Base-by-base conservation (phyloP, 2,888 invertebrate genomes). In the Smittia sp. region DNA sequence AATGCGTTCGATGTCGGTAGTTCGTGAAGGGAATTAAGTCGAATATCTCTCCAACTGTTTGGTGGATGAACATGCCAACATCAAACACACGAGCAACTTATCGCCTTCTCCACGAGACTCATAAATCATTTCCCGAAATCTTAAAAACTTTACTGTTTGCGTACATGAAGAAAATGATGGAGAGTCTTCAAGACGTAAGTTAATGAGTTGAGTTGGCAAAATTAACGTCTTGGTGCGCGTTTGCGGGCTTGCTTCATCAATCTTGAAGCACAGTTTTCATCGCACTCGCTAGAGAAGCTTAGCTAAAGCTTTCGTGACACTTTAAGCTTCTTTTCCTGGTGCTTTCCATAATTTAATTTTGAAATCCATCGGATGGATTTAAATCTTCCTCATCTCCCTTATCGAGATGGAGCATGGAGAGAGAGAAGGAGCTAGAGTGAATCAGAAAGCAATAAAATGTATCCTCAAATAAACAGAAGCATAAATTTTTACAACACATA, bases 1-100 rank as follows among this genome's bases (percentile, higher is more conserved):
- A 46, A 13, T 46, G 22, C 6, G 22, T 24, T 7, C 20, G 39
- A 66, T 38, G 66, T 38, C 38, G 66, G 32, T 66, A 13, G 66
- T 66, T 66, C 66, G 66, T 66, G 39, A 15, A 66, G 38, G 32
- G 66, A 66, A 66, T 66, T 66, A 66, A 39, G 15, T 22, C 15
- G 11, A 46, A n/a, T 46, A 46, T 46, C n/a, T n/a, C n/a, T n/a
- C 46, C 46, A 11, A 46, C 46, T 46, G 46, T 46, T 2, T 46
- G 6, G 11, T n/a, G 46, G 46, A 46, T 46, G 46, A n/a, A 11
- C 2, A 46, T 46, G 11, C 46, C 11, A 46, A 46, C 46, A 46
- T 46, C 46, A 46, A n/a, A 46, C 46, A 11, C 11, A 46, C 11
- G 11, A 46, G 15, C 6, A 46, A 46, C n/a, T n/a, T 11, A 15